A percentile compares a stretch with the other conserved stretches of the same genome.
Conservation (phyloP, 1,140 invertebrate genomes). For the Chionoecetes opilio region DNA sequence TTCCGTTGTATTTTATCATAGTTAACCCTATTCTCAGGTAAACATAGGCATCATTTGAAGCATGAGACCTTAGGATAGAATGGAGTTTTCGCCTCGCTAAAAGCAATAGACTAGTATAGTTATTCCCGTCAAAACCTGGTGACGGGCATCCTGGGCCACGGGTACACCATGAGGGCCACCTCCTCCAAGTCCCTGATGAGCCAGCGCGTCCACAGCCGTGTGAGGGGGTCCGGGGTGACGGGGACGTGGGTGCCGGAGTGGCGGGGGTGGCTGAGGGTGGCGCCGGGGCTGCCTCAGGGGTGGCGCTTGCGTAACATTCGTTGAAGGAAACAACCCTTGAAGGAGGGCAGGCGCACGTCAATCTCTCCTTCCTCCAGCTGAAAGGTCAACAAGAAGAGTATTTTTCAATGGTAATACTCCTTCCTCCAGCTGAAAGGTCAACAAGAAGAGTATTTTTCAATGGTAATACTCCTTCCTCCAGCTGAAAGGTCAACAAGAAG, state of each 20-base stretch:
- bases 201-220: constrained; percentile 60
- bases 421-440: too few species aligned
- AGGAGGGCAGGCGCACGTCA: constrained; percentile 69
- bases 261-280: constrained; percentile 62
- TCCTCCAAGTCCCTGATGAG: constrained; percentile 70
- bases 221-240: constrained; percentile 55
- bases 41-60: too few species aligned
- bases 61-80: too few species aligned
- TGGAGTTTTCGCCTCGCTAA: too few species aligned
- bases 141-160: constrained; percentile 72
- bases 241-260: constrained; percentile 25
- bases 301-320: constrained; percentile 66
- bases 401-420: too few species aligned
- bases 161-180: constrained; percentile 72
- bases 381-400: neutral
- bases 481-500: too few species aligned
- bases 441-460: too few species aligned
- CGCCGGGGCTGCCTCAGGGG: constrained; percentile 62
- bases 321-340: constrained; percentile 76
- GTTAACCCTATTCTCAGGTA: too few species aligned
- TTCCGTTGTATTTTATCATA: too few species aligned
- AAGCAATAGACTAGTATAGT: too few species aligned
- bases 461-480: too few species aligned
- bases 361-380: constrained; percentile 75
- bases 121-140: constrained; percentile 57